Evolutionary conservation across 35 echinoderm and acorn worm species (phyloP).

Genomic region (Anneissia japonica): DNA sequence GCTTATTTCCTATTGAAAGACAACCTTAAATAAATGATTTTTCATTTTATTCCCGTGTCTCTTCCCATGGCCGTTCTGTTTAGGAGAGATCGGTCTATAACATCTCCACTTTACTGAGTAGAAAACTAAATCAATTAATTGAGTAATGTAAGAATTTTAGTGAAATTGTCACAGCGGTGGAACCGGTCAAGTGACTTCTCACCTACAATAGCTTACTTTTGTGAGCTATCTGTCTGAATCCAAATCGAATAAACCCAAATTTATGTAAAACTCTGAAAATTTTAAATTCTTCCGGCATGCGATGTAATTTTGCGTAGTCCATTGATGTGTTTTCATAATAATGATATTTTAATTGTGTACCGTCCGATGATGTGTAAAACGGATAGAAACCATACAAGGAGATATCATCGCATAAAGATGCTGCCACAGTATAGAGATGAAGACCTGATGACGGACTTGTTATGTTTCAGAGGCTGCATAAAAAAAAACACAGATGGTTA

Average conservation of each 20-base stretch:
- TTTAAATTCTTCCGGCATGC: conserved; percentile 22
- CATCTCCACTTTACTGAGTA: too few species aligned
- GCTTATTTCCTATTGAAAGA: too few species aligned
- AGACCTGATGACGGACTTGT: conserved; percentile 13
- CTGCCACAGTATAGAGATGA: conserved; percentile 9
- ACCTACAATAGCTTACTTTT: too few species aligned
- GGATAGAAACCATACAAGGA: conserved; percentile 28
- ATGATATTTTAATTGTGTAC: not conserved
- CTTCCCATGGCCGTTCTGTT: too few species aligned
- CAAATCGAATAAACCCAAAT: not conserved
- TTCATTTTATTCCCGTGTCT: too few species aligned
- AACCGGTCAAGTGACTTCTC: too few species aligned
- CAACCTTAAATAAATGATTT: too few species aligned
- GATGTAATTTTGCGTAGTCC: conserved; percentile 10
- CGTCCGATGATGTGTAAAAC: not conserved
- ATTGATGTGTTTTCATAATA: conserved; percentile 21
- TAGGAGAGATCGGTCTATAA: too few species aligned
- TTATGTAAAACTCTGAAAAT: not conserved
- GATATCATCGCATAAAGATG: conserved; percentile 9
- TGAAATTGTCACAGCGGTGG: too few species aligned
- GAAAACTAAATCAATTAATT: too few species aligned
- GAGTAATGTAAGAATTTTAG: too few species aligned
- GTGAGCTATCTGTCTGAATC: not conserved
- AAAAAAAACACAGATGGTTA: too few species aligned
- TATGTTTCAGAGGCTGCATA: not conserved